Base-by-base conservation (phyloP, 1,140 invertebrate genomes). In the Drosophila triauraria region DNA sequence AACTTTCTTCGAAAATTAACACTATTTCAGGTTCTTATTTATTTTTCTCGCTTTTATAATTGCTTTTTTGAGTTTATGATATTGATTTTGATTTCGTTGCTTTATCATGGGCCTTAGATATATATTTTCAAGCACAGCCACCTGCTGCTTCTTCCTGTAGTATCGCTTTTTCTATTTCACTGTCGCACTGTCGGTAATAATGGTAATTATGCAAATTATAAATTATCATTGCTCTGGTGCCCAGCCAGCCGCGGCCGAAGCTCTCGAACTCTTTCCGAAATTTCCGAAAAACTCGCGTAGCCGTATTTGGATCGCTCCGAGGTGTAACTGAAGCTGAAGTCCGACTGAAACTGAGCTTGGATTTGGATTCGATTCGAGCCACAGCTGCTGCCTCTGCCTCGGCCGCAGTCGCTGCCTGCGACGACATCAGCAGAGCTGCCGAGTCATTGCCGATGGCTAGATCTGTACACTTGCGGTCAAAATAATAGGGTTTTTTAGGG, bases 181-280 rank as follows among this genome's bases (percentile, higher is more conserved):
- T 64, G 83, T 72, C 80, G 86, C 78, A 74, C 75, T 78, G 32
- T 35, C 32, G 62, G 77, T 83, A 86, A 86, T 83, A 70, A 87
- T 65, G 70, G 82, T 64, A 87, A 88, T 87, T 84, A 87, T 88
- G 85, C 84, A 88, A 88, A 88, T 88, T 84, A 84, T 80, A 83
- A 88, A 84, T 78, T 87, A 53, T 80, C 84, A 77, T 80, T 74
- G 84, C 80, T 80, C 72, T 71, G 68, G 85, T 83, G 84, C 62
- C 54, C 84, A 78, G 51, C 84, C 77, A 84, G 62, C 61, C 84
- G 78, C 79, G 67, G 64, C 72, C 72, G 61, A 61, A 48, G 56
- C 68, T 67, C 48, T 32, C 46, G 40, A 70, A 32, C 40, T 38
- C 17, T 25, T 38, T 42, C 9, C 47, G 42, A 79, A 44, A 48